Percentiles rank a stretch among this genome's conserved stretches.
Conservation (phyloP, 2,888 invertebrate genomes). For the Trichogramma evanescens region DNA sequence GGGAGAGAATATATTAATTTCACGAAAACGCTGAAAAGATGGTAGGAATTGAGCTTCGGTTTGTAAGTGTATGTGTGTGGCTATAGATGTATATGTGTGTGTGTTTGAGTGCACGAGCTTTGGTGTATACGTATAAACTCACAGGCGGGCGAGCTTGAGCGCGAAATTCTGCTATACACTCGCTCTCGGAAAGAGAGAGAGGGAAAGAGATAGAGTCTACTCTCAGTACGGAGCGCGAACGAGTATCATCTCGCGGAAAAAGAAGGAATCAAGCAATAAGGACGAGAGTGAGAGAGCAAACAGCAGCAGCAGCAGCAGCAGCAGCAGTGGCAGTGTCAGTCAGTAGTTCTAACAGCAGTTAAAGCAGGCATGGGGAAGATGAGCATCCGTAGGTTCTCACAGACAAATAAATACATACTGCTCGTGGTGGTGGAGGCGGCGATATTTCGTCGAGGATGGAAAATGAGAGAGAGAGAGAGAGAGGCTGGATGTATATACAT, state of each 20-base stretch:
- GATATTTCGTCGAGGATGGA: slow-evolving; percentile 42
- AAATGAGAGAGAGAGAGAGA: slow-evolving; percentile 34
- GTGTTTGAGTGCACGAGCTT: too few relatives aligned
- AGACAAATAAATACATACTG: slow-evolving; percentile 44
- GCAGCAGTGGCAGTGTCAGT: slow-evolving; percentile 10
- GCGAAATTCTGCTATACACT: too few relatives aligned
- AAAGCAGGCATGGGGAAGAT: slow-evolving; percentile 26
- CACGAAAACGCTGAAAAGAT: slow-evolving; percentile 7
- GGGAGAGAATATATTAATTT: background rate
- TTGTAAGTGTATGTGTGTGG: slow-evolving; percentile 1
- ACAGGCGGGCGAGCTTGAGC: too few relatives aligned
- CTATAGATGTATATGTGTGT: slow-evolving; percentile 28
- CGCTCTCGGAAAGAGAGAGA: too few relatives aligned
- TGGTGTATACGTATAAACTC: too few relatives aligned
- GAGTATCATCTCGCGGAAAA: slow-evolving; percentile 33
- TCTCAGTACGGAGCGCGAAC: too few relatives aligned
- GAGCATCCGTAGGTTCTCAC: slow-evolving; percentile 38
- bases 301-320: slow-evolving; percentile 26
- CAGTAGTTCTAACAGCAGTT: too few relatives aligned
- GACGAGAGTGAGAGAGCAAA: slow-evolving; percentile 8
- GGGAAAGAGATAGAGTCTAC: too few relatives aligned
- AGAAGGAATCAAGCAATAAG: slow-evolving; percentile 18
- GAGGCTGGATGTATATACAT: slow-evolving; percentile 31
- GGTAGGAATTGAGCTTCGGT: slow-evolving; percentile 15
- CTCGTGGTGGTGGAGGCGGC: slow-evolving; percentile 15